A percentile compares a stretch with the other conserved stretches of the same genome.
Conservation (phyloP, 2,797 vertebrate genomes). For the Clarias laeviceps region DNA sequence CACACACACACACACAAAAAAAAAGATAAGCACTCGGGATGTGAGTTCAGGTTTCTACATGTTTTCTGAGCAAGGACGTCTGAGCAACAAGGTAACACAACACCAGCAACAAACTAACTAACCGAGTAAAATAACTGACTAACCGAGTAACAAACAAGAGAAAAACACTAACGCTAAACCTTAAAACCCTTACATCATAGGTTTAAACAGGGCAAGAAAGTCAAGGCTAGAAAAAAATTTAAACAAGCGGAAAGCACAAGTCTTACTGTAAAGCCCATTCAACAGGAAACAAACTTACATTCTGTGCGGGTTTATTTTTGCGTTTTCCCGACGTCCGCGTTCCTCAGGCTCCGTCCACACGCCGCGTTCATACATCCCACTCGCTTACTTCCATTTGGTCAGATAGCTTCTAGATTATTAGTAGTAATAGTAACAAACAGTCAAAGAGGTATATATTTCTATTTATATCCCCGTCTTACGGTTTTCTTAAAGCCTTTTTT, state of each 20-base stretch:
- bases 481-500: constrained; percentile 77
- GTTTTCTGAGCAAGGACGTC: constrained; percentile 29
- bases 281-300: constrained; percentile 85
- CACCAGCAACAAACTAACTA: not conserved
- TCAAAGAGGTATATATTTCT: constrained; percentile 69
- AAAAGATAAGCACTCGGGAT: constrained; percentile 14
- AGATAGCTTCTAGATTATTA: constrained; percentile 86
- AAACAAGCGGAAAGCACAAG: not conserved
- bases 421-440: constrained; percentile 60
- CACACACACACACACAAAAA: not conserved
- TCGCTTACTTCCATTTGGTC: constrained; percentile 81
- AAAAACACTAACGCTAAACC: too few relatives aligned
- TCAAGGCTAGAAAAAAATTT: not conserved
- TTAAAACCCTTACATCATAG: too few relatives aligned
- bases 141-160: not conserved
- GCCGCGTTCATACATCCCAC: constrained; percentile 90
- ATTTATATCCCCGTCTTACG: constrained; percentile 36
- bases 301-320: constrained; percentile 34
- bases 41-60: not conserved
- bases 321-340: constrained; percentile 77
- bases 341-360: constrained; percentile 86
- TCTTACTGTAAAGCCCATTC: not conserved
- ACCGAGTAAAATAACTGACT: not conserved
- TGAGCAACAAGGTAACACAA: constrained; percentile 41
- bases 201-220: not conserved